Evolutionary conservation across 2,888 invertebrate genomes (phyloP).

Genomic region (Drosophila subsilvestris): DNA sequence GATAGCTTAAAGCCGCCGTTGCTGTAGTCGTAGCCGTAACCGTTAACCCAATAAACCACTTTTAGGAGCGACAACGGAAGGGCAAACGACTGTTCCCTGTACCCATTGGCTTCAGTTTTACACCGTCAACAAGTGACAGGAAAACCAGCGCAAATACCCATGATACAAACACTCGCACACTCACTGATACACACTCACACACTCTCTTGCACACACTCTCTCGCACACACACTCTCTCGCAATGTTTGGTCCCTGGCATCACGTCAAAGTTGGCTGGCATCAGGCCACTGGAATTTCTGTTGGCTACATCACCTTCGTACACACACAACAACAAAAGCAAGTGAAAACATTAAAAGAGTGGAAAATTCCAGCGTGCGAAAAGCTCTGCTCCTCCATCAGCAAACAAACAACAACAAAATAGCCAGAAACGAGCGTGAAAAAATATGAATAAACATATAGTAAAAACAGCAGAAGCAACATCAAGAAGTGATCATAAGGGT

Average conservation of each 20-base stretch:
- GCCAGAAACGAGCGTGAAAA: neutral
- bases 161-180: slow-evolving; percentile 12
- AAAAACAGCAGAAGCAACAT: neutral
- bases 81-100: slow-evolving; percentile 22
- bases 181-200: slow-evolving; percentile 15
- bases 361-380: slow-evolving; percentile 29
- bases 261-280: slow-evolving; percentile 72
- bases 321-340: slow-evolving; percentile 30
- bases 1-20: slow-evolving; percentile 23
- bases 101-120: slow-evolving; percentile 69
- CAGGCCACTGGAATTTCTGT: slow-evolving; percentile 67
- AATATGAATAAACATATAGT: slow-evolving; percentile 14
- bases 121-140: slow-evolving; percentile 74
- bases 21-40: slow-evolving; percentile 13
- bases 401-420: slow-evolving; percentile 9
- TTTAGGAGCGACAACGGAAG: slow-evolving; percentile 47
- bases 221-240: slow-evolving; percentile 5
- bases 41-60: slow-evolving; percentile 70
- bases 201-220: slow-evolving; percentile 12
- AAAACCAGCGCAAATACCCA: slow-evolving; percentile 42
- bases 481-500: slow-evolving; percentile 14
- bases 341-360: slow-evolving; percentile 26
- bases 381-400: neutral
- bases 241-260: slow-evolving; percentile 45
- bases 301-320: slow-evolving; percentile 26